Evolutionary conservation across 2,888 invertebrate species (phyloP).

Genomic region (Cheilosia soror): DNA sequence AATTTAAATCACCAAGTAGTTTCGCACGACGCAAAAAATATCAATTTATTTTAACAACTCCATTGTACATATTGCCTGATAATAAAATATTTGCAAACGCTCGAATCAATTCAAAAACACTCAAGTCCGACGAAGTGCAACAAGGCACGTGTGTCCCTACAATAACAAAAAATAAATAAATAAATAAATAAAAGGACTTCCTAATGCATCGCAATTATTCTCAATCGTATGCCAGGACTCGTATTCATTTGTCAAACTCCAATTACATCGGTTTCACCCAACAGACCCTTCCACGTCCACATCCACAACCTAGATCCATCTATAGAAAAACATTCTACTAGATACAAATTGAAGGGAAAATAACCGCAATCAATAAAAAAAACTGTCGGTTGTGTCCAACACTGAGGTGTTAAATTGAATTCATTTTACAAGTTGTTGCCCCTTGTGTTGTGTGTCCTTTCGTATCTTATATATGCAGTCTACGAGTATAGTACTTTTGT

Average conservation of each 20-base stretch:
- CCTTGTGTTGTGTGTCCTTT: conserved; percentile 41
- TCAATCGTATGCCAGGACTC: background rate
- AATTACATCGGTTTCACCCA: conserved; percentile 28
- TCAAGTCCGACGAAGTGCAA: too few species aligned
- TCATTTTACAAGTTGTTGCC: conserved; percentile 62
- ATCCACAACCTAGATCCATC: background rate
- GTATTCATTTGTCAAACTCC: conserved; percentile 43
- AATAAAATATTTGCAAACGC: too few species aligned
- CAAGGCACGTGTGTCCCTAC: too few species aligned
- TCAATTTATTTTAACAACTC: too few species aligned
- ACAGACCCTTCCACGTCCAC: background rate
- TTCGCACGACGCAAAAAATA: too few species aligned
- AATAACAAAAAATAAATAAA: background rate
- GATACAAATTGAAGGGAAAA: conserved; percentile 51
- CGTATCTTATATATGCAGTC: background rate
- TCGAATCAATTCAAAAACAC: too few species aligned
- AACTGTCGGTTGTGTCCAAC: conserved; percentile 26
- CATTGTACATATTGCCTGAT: too few species aligned
- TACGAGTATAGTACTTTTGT: conserved; percentile 1
- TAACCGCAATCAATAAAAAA: conserved; percentile 58
- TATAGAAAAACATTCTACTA: background rate
- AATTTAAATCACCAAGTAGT: too few species aligned
- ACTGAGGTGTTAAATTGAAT: conserved; percentile 66
- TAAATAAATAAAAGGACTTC: background rate
- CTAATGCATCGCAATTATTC: conserved; percentile 19